Evolutionary conservation across 2,797 vertebrate species (phyloP).

Genomic region (Sebastes alutus): DNA sequence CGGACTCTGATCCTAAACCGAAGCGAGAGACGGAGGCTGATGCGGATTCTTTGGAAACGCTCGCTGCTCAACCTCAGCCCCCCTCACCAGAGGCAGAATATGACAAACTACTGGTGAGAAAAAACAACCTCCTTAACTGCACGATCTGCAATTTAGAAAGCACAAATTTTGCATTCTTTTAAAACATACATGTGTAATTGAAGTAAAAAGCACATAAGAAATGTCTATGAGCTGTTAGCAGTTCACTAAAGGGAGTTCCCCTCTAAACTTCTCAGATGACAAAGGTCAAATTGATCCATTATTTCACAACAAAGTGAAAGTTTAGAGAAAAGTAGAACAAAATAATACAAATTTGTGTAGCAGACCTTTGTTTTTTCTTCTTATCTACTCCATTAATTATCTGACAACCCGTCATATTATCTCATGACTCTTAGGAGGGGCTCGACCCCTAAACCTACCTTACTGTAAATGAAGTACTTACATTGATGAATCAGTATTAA

Average conservation of each 20-base stretch:
- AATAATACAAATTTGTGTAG: neutral
- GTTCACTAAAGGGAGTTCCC: neutral
- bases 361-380: neutral
- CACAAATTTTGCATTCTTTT: neutral
- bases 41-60: conserved; percentile 16
- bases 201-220: neutral
- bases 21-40: conserved; percentile 20
- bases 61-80: conserved; percentile 65
- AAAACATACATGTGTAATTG: neutral
- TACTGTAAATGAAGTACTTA: neutral
- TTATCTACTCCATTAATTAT: neutral
- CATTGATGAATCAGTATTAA: neutral
- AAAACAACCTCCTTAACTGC: neutral
- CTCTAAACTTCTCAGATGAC: neutral
- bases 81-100: conserved; percentile 85
- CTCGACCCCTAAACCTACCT: neutral
- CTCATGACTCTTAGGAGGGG: neutral
- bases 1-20: conserved; percentile 7
- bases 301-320: neutral
- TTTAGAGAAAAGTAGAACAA: neutral
- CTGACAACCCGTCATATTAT: neutral
- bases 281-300: neutral
- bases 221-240: neutral
- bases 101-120: conserved; percentile 84
- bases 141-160: neutral